A percentile compares a stretch with the other conserved stretches of the same genome.
phyloP scores from a whole-genome alignment of 2,113 vertebrate species.

The Chaetodon auriga region DNA sequence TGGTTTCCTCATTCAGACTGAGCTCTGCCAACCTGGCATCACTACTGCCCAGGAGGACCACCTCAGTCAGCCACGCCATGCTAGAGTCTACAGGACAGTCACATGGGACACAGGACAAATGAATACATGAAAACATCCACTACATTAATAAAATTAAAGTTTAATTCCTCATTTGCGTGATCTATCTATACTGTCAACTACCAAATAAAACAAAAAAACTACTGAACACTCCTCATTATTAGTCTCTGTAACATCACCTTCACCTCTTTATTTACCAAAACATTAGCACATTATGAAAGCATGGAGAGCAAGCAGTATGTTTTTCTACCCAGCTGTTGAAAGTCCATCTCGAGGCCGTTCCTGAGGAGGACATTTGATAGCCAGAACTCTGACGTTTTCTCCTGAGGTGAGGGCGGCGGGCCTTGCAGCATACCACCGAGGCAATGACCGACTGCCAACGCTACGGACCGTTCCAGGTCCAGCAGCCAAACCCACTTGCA shows the following conservation, averaged over 20 bases:
- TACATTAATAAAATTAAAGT: neutral
- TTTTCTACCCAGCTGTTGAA: constrained; percentile 84
- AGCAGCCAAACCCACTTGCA: constrained; percentile 85
- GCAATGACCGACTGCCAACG: constrained; percentile 84
- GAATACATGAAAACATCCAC: neutral
- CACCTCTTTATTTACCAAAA: neutral
- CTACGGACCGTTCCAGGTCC: constrained; percentile 86
- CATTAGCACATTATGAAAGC: constrained; percentile 23
- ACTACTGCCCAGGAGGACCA: constrained; percentile 78
- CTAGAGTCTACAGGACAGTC: constrained; percentile 73
- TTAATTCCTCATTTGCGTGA: neutral
- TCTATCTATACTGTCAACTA: too few species aligned
- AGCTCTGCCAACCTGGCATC: constrained; percentile 81
- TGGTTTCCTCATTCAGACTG: constrained; percentile 79
- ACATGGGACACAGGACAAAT: neutral
- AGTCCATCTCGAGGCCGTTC: constrained; percentile 87
- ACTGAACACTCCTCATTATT: neutral
- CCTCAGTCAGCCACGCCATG: constrained; percentile 83
- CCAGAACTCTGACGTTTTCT: constrained; percentile 84
- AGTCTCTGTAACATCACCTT: neutral
- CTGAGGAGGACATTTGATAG: constrained; percentile 84
- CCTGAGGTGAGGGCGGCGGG: constrained; percentile 77
- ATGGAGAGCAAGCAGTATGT: neutral
- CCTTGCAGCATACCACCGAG: constrained; percentile 87
- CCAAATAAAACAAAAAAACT: too few species aligned